Evolutionary conservation across 2,113 vertebrate genomes (phyloP).

Genomic region (Tyto alba): DNA sequence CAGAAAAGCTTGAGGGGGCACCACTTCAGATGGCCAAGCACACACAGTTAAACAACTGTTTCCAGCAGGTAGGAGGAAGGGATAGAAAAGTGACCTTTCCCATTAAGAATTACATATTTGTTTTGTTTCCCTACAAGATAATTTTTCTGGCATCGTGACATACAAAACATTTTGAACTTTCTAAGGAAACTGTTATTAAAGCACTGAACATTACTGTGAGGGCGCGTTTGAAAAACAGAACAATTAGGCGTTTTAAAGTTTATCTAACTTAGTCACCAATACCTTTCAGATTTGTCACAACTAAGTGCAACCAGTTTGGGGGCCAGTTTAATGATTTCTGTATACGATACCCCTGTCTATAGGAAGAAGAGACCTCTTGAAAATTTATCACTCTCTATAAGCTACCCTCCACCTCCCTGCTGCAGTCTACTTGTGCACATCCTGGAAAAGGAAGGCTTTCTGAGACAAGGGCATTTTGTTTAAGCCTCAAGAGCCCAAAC

Average conservation of each 20-base stretch:
- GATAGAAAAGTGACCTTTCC: constrained; percentile 48
- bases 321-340: not conserved
- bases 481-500: not conserved
- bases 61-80: constrained; percentile 40
- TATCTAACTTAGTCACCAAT: constrained; percentile 7
- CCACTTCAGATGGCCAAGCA: not conserved
- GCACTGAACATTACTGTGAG: not conserved
- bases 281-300: not conserved
- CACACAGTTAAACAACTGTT: not conserved
- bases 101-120: constrained; percentile 20
- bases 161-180: constrained; percentile 46
- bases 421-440: not conserved
- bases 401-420: not conserved
- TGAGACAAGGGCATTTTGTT: not conserved
- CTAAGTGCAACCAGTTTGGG: not conserved
- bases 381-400: not conserved
- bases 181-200: constrained; percentile 47
- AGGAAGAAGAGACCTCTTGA: not conserved
- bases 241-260: constrained; percentile 41
- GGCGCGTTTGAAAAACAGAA: constrained; percentile 22
- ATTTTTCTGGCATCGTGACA: constrained; percentile 54
- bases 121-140: constrained; percentile 32
- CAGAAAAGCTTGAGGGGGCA: not conserved
- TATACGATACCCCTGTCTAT: not conserved
- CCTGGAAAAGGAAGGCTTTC: not conserved